Base-by-base conservation (phyloP, 2,888 invertebrate species). In the Lordiphosa fenestrarum region DNA sequence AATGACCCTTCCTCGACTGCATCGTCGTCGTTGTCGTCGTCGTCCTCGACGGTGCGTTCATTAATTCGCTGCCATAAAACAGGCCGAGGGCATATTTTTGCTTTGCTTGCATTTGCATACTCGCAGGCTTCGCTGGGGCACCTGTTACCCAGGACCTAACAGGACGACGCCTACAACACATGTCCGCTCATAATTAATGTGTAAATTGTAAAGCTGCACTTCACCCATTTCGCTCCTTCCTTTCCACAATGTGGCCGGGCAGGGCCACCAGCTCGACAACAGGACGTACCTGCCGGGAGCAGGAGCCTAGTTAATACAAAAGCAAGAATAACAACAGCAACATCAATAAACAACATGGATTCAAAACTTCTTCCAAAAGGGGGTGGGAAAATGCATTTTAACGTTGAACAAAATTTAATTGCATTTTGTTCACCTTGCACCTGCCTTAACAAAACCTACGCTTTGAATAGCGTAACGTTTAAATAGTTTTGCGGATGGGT, bases 141-240 rank as follows among this genome's bases (percentile, higher is more conserved):
- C 85, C 85, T 80, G 85, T 84, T 84, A 80, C 83, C 80, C 47
- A 36, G 55, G 39, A 51, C 47, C 41, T 36, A 57, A 21, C 23
- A 41, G 57, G 65, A 50, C 39, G 51, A 70, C 76, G 77, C 85
- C 85, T 85, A 80, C 85, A 83, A 85, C 80, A 81, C 80, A 81
- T 81, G 81, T 83, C 85, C 83, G 80, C 81, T 83, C 84, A 85
- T 81, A 85, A 81, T 81, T 85, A 81, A 81, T 81, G 80, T 81
- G 80, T 85, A 81, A 81, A 81, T 80, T 81, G 80, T 81, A 81
- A 85, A 85, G 85, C 80, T 76, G 64, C 71, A 77, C 61, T 77
- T 44, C 53, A 54, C 66, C 72, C 66, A 41, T 57, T 57, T 53
- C 56, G 25, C 71, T 51, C 36, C n/a, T 37, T 39, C 30, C 36